Conservation (phyloP, 2,888 invertebrate species). For the Acrobasis repandana region DNA sequence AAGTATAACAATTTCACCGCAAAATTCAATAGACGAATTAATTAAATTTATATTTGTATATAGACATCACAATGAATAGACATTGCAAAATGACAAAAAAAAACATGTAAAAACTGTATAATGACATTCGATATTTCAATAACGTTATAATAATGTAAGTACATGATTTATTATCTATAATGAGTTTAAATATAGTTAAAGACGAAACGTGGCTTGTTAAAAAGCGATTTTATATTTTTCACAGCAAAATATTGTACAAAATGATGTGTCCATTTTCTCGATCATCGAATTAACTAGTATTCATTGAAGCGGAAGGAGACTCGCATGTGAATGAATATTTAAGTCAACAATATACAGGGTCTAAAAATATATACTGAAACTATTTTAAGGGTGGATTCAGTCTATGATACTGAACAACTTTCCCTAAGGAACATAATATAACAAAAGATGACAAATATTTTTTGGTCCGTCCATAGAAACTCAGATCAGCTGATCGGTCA, state of each 20-base stretch:
- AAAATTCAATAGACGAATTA: no score
- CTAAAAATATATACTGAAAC: no score
- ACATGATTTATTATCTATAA: slow-evolving; percentile 27
- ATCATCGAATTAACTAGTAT: background rate
- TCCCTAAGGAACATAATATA: no score
- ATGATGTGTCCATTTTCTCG: background rate
- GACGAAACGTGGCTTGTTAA: slow-evolving; percentile 11
- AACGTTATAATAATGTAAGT: slow-evolving; percentile 38
- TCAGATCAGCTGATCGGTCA: no score
- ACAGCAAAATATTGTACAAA: background rate
- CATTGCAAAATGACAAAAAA: background rate
- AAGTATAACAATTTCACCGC: no score
- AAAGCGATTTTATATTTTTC: background rate
- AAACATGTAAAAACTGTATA: background rate
- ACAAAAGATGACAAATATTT: no score
- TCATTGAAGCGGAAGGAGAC: background rate
- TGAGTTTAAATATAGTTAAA: slow-evolving; percentile 13
- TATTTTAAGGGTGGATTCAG: no score
- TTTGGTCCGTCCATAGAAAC: no score
- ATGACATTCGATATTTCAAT: slow-evolving; percentile 28
- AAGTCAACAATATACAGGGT: no score
- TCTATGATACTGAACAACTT: no score
- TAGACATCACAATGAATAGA: no score
- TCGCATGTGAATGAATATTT: background rate
- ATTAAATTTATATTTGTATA: no score